Evolutionary conservation across 2,888 invertebrate genomes (phyloP), one percentile per base, ranked within the genome.

Genomic region (Tromatobia lineatoria): DNA sequence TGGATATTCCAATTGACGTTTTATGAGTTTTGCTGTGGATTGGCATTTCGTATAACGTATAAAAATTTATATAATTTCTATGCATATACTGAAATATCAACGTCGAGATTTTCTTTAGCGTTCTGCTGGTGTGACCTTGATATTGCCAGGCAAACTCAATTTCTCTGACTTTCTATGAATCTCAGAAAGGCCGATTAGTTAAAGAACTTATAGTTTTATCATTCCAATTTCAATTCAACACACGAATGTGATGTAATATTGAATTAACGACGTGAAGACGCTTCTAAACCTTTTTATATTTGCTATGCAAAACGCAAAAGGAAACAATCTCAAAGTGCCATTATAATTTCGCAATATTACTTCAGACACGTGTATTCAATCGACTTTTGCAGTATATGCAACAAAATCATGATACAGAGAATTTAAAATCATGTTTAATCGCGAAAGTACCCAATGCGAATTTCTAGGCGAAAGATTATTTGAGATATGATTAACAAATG

Each of bases 201-300:
- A 25, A 29, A 11, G 13, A 25, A 59, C 29, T 29, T 25, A 34
- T n/a, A 61, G 18, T 61, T 34, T 15, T n/a, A 29, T 34, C 59
- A 7, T 59, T 59, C 23, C 2, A 15, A 11, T 59, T 59, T 25
- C n/a, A 2, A 29, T 29, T 59, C n/a, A 0, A 64, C 10, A 20
- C 64, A 38, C 64, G n/a, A 64, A 20, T 42, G 59, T 59, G 38
- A 64, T 42, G 64, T 64, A 64, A 64, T 20, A 38, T 64, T 64
- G 2, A 42, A 38, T 38, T 10, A 64, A n/a, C 42, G 18, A 10
- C 20, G 6, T 11, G 11, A 38, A 11, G 18, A 42, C 64, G 25
- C 18, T 10, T 18, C 38, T n/a, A 1, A n/a, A 34, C 10, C 3
- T 54, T 7, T 54, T 10, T 2, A 34, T n/a, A 61, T 7, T 38